These are phyloP conservation scores for Phyto melanocephala DNA, from an alignment of 2,888 invertebrate species.

Conservation along the genomic window DNA sequence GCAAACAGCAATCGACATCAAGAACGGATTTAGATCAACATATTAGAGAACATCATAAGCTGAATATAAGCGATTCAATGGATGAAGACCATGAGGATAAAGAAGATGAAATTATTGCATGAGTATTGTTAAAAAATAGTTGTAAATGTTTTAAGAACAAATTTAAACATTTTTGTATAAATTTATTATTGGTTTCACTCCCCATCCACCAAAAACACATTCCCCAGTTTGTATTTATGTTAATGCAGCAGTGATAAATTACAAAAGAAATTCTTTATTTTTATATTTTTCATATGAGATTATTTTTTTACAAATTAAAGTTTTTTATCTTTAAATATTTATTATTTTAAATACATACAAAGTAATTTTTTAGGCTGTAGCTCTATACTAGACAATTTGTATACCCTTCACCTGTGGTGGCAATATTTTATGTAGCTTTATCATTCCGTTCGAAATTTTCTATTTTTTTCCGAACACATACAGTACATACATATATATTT, in stretches of 20 bases:
- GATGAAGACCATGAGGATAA: slow-evolving; percentile 47
- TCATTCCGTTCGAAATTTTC: too few relatives aligned
- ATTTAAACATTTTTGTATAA: background rate
- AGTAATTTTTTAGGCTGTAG: too few relatives aligned
- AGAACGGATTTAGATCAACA: slow-evolving; percentile 69
- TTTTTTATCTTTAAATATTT: background rate
- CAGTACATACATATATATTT: too few relatives aligned
- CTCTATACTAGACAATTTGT: too few relatives aligned
- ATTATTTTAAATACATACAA: background rate
- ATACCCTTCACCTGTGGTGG: too few relatives aligned
- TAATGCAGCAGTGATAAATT: slow-evolving; percentile 23
- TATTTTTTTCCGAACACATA: too few relatives aligned
- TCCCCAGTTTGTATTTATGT: slow-evolving; percentile 28
- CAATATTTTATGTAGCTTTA: too few relatives aligned
- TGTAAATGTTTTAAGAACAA: background rate
- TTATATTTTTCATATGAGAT: slow-evolving; percentile 19
- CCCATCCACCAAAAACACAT: slow-evolving; percentile 16
- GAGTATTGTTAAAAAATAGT: slow-evolving; percentile 7
- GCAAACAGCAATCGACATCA: slow-evolving; percentile 69
- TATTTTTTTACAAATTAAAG: background rate
- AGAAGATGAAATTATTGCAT: slow-evolving; percentile 20
- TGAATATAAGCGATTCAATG: slow-evolving; percentile 33
- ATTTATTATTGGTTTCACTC: slow-evolving; percentile 12
- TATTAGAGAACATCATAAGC: slow-evolving; percentile 65
- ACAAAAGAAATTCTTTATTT: background rate